Evolutionary conservation across 2,797 vertebrate species (phyloP).

Genomic region (Anguilla anguilla): DNA sequence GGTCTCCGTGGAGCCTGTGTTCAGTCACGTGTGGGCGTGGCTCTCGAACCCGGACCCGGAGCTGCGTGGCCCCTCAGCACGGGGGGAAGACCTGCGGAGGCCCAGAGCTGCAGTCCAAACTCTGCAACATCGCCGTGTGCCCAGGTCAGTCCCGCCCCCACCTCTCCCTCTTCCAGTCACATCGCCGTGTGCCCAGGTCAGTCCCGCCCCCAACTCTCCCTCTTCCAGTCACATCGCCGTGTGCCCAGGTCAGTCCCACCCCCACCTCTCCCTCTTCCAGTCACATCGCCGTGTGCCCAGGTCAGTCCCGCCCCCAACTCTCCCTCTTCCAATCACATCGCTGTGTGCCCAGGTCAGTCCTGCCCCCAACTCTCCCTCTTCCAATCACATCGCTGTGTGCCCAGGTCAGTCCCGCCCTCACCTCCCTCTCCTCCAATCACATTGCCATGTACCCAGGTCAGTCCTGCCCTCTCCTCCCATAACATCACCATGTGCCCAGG

Average conservation of each 20-base stretch:
- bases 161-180: conserved; percentile 43
- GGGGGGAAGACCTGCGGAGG: conserved; percentile 79
- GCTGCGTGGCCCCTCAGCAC: conserved; percentile 78
- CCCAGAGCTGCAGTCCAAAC: conserved; percentile 86
- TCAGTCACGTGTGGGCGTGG: conserved; percentile 92
- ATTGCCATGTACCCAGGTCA: conserved; percentile 91
- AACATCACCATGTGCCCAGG: conserved; percentile 88
- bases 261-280: conserved; percentile 59
- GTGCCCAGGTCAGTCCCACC: conserved; percentile 89
- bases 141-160: conserved; percentile 84
- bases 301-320: conserved; percentile 80
- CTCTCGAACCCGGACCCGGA: conserved; percentile 86
- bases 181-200: conserved; percentile 91
- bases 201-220: conserved; percentile 68
- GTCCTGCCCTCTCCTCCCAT: conserved; percentile 74
- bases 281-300: conserved; percentile 86
- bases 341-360: conserved; percentile 73
- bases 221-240: conserved; percentile 79
- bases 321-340: conserved; percentile 65
- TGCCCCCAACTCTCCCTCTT: conserved; percentile 51
- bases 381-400: conserved; percentile 65
- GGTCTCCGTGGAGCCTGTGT: conserved; percentile 95
- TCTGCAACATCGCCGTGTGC: conserved; percentile 92
- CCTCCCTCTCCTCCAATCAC: conserved; percentile 54
- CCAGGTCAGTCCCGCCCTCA: conserved; percentile 66